Evolutionary conservation across 2,888 invertebrate genomes (phyloP), one percentile per base, ranked within the genome.

Genomic region (Azorinus chamasolen): DNA sequence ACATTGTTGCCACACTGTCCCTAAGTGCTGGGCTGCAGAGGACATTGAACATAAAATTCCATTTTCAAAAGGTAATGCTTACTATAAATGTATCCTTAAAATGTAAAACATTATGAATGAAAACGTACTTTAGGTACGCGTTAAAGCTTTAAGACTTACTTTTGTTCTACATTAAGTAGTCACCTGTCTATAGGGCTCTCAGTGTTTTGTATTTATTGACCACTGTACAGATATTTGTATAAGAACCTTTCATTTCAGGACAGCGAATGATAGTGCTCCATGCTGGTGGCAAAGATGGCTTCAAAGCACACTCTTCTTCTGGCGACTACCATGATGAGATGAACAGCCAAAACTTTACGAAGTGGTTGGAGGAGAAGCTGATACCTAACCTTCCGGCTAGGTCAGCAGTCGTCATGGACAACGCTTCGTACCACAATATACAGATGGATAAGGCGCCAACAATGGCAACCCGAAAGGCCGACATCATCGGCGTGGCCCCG

Each of bases 261-360:
- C 55, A 73, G 39, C 18, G 66, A 1, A 27, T 73, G 0, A 66
- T 66, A 41, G 66, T 73, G 0, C 45, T 73, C 3, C 48, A 69
- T 45, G 69, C 53, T 6, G 69, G 65, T 4, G n/a, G 32, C 14
- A 22, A 24, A 10, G 10, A 43, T 4, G 68, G 74, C 20, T 55
- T 65, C 39, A 58, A 61, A 18, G 59, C 70, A 2, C 20, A 37
- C 6, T 61, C 45, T 0, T 25, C 39, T 5, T 61, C 54, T 12
- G 69, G 61, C 0, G 54, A 61, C 45, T 54, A 61, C 37, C 69
- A 69, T 25, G 4, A 22, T 20, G 62, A 62, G 27, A 70, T 70
- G 62, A 39, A 62, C 10, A 41, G 70, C 6, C 12, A 55, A 1
- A 55, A 62, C 43, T 59, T 68, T 43, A 51, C 25, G 0, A 69